Conservation (phyloP, 2,888 invertebrate genomes). For the Plagiodera versicolora region DNA sequence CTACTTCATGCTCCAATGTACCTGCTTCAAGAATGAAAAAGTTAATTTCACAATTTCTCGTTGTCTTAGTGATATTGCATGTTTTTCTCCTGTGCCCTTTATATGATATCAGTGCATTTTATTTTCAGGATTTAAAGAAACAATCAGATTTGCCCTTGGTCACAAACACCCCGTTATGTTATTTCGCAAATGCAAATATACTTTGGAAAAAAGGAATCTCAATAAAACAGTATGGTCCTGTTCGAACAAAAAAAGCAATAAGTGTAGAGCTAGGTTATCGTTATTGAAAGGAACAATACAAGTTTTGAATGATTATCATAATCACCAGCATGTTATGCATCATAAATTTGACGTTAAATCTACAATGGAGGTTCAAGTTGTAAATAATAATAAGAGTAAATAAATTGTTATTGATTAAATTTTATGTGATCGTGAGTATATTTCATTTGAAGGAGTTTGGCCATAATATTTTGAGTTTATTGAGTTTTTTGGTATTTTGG, state of each 20-base stretch:
- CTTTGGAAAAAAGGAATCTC: slow-evolving; percentile 29
- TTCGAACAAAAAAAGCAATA: slow-evolving; percentile 26
- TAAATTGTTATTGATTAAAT: not conserved
- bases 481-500: no score
- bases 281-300: slow-evolving; percentile 28
- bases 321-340: slow-evolving; percentile 5
- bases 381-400: not conserved
- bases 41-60: no score
- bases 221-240: slow-evolving; percentile 37
- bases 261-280: slow-evolving; percentile 34
- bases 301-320: slow-evolving; percentile 28
- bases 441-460: no score
- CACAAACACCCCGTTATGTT: slow-evolving; percentile 33
- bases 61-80: not conserved
- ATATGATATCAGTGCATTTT: not conserved
- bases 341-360: not conserved
- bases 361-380: slow-evolving; percentile 9
- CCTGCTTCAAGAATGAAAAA: no score
- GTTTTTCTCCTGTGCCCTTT: not conserved
- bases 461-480: no score
- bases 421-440: not conserved
- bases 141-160: slow-evolving; percentile 9
- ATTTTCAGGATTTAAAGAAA: not conserved
- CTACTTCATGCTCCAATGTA: no score
- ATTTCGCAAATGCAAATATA: slow-evolving; percentile 31